Evolutionary conservation across 1,140 invertebrate genomes (phyloP), one percentile per base, ranked within the genome.

Genomic region (Polyergus mexicanus): DNA sequence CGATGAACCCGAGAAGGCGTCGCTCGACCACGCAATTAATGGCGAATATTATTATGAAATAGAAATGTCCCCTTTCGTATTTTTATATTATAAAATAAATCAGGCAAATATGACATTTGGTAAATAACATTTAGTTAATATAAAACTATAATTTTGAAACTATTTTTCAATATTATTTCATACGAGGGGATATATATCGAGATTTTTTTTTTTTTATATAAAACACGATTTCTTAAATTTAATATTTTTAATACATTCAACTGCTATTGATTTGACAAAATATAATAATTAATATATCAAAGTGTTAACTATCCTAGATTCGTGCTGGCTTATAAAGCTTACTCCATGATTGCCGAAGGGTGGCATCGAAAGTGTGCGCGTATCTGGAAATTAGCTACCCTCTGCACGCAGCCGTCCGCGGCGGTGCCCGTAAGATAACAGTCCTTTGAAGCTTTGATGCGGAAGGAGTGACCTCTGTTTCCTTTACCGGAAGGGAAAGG

Each of bases 371-470:
- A 68, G 71, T 75, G 83, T 75, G 22, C 76, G 60, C 13, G 54
- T 77, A 88, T 85, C 83, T 84, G 74, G 86, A 87, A 91, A 91
- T 91, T 89, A 90, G 81, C 54, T 76, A 86, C 62, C 84, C 72
- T 71, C 65, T 44, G 68, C 51, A 35, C 66, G 63, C 81, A 60
- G 19, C 65, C 44, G 76, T 84, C 72, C 81, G 38, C 54, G 68
- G 32, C 65, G 66, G 68, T 56, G 56, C 74, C 92, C 72, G 84
- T 93, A 92, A 92, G 93, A 93, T 92, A 93, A 93, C 90, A 92
- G 92, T 92, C 93, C 94, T 94, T 93, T 94, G 93, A 94, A 86
- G 90, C 90, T 93, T 92, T 92, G 91, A 93, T 86, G 76, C 88
- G 76, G 90, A 93, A 84, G 71, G 89, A 92, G 89, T 87, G 84